phyloP scores from a whole-genome alignment of 1,140 invertebrate species.

The Scaptomyza montana region DNA sequence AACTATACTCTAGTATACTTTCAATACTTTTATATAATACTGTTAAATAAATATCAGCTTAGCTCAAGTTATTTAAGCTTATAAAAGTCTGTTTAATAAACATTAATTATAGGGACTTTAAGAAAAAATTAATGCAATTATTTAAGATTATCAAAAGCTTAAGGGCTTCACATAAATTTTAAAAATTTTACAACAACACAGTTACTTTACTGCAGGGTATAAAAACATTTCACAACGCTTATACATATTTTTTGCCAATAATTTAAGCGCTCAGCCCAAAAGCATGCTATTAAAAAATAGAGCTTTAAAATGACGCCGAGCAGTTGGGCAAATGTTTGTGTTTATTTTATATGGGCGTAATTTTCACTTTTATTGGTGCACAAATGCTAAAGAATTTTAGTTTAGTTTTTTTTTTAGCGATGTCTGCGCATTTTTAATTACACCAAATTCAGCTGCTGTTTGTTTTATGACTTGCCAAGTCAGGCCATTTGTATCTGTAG shows the following conservation, averaged over 20 bases:
- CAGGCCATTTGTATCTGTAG: neutral
- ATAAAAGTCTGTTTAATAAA: no score
- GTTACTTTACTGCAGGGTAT: no score
- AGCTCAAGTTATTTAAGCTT: no score
- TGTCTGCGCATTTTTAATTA: constrained; percentile 72
- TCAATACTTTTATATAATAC: no score
- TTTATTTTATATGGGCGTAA: constrained; percentile 46
- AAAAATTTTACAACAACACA: no score
- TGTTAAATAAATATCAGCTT: no score
- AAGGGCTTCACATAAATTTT: no score
- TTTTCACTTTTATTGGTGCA: constrained; percentile 64
- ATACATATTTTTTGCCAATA: neutral
- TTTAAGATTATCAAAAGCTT: no score
- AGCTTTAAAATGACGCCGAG: constrained; percentile 9
- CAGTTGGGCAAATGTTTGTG: constrained; percentile 26
- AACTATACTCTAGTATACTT: no score
- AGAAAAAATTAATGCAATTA: no score
- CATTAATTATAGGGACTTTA: no score
- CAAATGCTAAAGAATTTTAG: constrained; percentile 41
- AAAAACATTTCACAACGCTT: no score
- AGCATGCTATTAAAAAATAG: constrained; percentile 7
- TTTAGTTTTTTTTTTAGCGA: constrained; percentile 42
- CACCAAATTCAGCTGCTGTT: constrained; percentile 29
- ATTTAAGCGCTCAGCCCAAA: constrained; percentile 18
- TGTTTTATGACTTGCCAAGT: constrained; percentile 31